Conservation (phyloP, 1,140 invertebrate species). For the Diorhabda elongata region DNA sequence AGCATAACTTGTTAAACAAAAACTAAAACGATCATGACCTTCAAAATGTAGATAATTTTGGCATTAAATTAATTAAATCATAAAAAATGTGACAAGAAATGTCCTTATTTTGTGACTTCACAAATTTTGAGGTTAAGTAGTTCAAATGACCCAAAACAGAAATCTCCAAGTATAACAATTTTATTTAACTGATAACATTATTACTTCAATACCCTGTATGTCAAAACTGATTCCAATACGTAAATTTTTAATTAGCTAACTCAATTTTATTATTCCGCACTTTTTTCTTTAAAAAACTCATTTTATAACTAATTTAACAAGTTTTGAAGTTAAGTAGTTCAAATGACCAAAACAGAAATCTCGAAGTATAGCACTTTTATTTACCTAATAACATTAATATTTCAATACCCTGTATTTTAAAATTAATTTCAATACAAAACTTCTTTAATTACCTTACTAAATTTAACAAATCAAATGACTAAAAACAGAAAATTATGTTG, state of each 20-base stretch:
- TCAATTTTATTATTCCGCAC: not conserved
- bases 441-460: not conserved
- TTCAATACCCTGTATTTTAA: not conserved
- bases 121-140: no score
- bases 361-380: not conserved
- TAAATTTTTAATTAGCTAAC: not conserved
- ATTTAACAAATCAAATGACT: no score
- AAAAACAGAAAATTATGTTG: no score
- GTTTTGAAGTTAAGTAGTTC: not conserved
- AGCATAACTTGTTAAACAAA: constrained; percentile 4
- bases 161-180: no score
- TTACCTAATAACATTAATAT: constrained; percentile 8
- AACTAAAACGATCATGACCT: no score
- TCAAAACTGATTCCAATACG: not conserved
- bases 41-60: no score
- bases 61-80: no score
- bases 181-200: no score
- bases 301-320: not conserved
- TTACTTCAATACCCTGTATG: no score
- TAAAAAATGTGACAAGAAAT: no score
- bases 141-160: no score
- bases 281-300: not conserved
- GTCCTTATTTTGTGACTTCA: no score
- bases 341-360: not conserved
- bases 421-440: not conserved